Evolutionary conservation across 2,888 invertebrate genomes (phyloP), one percentile per base, ranked within the genome.

Genomic region (Tanypteryx hageni): DNA sequence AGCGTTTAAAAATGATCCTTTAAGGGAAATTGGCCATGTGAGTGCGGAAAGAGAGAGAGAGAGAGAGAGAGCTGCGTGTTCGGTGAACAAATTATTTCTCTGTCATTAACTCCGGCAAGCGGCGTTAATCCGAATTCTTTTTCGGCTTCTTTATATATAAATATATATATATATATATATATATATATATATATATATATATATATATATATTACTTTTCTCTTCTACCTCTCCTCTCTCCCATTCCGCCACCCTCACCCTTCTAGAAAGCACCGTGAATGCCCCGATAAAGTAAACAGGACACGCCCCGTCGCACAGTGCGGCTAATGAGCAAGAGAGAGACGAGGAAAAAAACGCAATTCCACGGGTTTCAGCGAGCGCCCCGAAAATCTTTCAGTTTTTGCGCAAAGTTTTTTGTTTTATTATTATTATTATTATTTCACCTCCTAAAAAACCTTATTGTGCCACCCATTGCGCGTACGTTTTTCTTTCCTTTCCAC

Each of bases 61-160:
- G 14, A 64, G 64, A 64, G 64, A 18, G 5, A n/a, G n/a, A 56
- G 27, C 59, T 86, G 61, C 61, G 61, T 86, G 64, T 56, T 89
- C 44, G 61, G 64, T 64, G 44, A 89, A 44, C 89, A 64, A 89
- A 89, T 89, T 89, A 89, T 89, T 89, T 89, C n/a, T 31, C 61
- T 59, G 27, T 59, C 59, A 86, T 86, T 61, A n/a, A 86, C 86
- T 86, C 86, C 58, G 8, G 13, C 89, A 18, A 89, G 44, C n/a
- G 68, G 13, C 44, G 13, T 64, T 89, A 64, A 64, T 89, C 86
- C 31, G n/a, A 18, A 68, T 76, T 76, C 22, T 11, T 27, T 22
- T 44, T 44, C 44, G 44, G 44, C 44, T 44, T 5, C 44, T 44
- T 44, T 44, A 44, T 44, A 44, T 44, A 44, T 44, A 44, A 3